Evolutionary conservation across 2,797 vertebrate species (phyloP), one percentile per base, ranked within the genome.

Genomic region (Malacoctenus gilli): DNA sequence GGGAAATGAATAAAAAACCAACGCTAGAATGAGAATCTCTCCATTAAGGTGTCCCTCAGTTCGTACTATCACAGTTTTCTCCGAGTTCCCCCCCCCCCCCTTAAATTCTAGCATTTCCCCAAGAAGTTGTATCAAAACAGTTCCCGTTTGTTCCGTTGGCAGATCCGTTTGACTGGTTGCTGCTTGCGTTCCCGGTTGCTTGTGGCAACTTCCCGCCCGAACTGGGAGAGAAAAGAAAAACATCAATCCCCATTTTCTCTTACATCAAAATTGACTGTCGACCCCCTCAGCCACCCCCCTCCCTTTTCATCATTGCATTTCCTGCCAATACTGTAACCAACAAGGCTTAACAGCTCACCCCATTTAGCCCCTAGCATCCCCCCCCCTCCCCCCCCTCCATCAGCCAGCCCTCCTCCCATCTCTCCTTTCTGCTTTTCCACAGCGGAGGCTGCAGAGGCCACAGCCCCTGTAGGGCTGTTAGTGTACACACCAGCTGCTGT

Each of bases 401-500:
- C 75, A 59, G 51, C 66, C 68, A 57, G 44, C 58, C 72, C 73
- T 68, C 55, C 55, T 78, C 70, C 65, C 13, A 56, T 62, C 57
- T 54, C 63, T 68, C 48, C 52, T 63, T 59, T 48, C 59, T 79
- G 75, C 68, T 62, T 65, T 70, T 62, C 74, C 72, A 20, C 48
- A 51, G 71, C 74, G 23, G 53, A 55, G 77, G 69, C 68, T 67
- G 67, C 60, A 67, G 81, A 85, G 77, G 64, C 79, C 59, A 41
- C 70, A 46, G 78, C 68, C 77, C 83, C 83, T 74, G 80, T 80
- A 70, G 84, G 80, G 79, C 82, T 84, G 84, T 87, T 83, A 77
- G 75, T 75, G 46, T 69, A 80, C 85, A 82, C 82, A 86, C 78
- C 86, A 79, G 82, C 85, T 87, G 86, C 79, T 85, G 79, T 64